A percentile compares a stretch with the other conserved stretches of the same genome.
These are phyloP conservation scores for Meiosimyza decipiens DNA, from an alignment of 2,888 invertebrate species.

Conservation along the genomic window DNA sequence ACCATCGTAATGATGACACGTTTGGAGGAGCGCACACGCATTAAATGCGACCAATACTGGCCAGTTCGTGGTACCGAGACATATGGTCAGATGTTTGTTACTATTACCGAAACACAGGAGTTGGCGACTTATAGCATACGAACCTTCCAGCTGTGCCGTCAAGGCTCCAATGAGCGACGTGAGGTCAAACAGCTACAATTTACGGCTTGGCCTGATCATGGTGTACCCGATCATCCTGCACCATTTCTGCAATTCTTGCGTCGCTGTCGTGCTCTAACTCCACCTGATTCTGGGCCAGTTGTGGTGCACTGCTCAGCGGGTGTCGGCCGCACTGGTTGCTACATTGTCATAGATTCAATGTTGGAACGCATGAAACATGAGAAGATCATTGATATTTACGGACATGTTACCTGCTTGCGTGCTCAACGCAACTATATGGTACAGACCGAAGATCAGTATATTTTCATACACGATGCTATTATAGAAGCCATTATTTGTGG, in stretches of 20 bases:
- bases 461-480: conserved; percentile 98
- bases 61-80: conserved; percentile 93
- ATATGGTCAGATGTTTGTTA: conserved; percentile 94
- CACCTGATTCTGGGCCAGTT: conserved; percentile 92
- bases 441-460: conserved; percentile 98
- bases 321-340: conserved; percentile 95
- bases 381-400: conserved; percentile 98
- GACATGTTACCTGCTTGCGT: conserved; percentile 96
- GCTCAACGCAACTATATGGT: conserved; percentile 99
- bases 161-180: conserved; percentile 84
- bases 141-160: conserved; percentile 90
- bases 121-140: conserved; percentile 98
- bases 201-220: conserved; percentile 99
- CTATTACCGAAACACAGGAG: conserved; percentile 95
- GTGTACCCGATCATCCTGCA: conserved; percentile 98
- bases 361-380: conserved; percentile 96
- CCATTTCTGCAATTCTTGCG: conserved; percentile 97
- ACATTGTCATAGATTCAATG: conserved; percentile 99
- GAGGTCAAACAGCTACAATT: conserved; percentile 98
- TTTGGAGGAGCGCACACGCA: conserved; percentile 94
- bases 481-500: conserved; percentile 97
- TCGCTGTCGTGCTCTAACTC: conserved; percentile 90
- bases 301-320: conserved; percentile 95
- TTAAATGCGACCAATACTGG: conserved; percentile 99
- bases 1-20: conserved; percentile 99